A percentile compares a stretch with the other conserved stretches of the same genome.
Conservation (phyloP, 2,113 vertebrate species). For the Rafetus swinhoei region DNA sequence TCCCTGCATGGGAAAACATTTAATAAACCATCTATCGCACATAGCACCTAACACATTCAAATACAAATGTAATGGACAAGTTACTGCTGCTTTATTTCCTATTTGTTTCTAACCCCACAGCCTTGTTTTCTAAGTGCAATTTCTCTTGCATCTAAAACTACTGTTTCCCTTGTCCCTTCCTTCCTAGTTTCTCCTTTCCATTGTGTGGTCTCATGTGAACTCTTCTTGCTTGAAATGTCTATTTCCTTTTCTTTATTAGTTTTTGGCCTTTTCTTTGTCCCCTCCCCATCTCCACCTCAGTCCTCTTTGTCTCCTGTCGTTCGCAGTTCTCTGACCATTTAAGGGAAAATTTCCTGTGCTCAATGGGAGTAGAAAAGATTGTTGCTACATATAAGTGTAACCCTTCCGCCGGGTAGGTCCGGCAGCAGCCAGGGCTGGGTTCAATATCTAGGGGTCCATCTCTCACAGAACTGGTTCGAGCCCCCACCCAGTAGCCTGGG, state of each 20-base stretch:
- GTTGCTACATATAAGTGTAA: slow-evolving; percentile 39
- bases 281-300: not conserved
- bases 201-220: slow-evolving; percentile 18
- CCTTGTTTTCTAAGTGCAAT: not conserved
- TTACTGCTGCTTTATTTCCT: slow-evolving; percentile 19
- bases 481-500: too few species aligned
- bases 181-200: slow-evolving; percentile 17
- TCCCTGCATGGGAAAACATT: not conserved
- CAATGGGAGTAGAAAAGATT: slow-evolving; percentile 28
- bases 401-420: too few species aligned
- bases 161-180: slow-evolving; percentile 21
- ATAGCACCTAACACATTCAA: not conserved
- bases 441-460: too few species aligned
- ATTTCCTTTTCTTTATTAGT: not conserved
- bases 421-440: too few species aligned
- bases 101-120: not conserved
- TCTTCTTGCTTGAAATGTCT: not conserved
- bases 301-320: not conserved
- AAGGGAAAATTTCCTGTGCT: slow-evolving; percentile 37
- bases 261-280: not conserved
- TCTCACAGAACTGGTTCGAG: too few species aligned
- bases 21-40: not conserved
- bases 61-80: not conserved
- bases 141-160: not conserved
- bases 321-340: not conserved